phyloP scores from a whole-genome alignment of 1,140 invertebrate species.

The Stegodyphus dumicola region DNA sequence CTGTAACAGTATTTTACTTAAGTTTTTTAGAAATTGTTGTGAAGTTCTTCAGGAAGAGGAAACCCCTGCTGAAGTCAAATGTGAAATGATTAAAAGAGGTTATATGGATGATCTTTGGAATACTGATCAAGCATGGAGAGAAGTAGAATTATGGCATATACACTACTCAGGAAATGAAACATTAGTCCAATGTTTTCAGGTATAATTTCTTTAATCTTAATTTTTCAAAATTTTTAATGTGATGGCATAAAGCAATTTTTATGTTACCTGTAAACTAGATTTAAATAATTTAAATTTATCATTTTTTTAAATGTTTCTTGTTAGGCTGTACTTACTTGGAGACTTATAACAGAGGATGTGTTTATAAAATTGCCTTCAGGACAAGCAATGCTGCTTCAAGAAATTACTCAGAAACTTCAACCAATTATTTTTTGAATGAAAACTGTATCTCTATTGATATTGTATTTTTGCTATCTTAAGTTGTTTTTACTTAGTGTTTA shows the following conservation, averaged over 20 bases:
- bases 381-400: slow-evolving; percentile 62
- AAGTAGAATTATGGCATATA: slow-evolving; percentile 71
- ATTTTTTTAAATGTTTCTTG: not conserved
- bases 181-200: slow-evolving; percentile 42
- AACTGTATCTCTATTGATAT: not conserved
- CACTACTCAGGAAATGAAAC: slow-evolving; percentile 68
- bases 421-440: slow-evolving; percentile 46
- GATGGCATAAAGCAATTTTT: no score
- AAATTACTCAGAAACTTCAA: slow-evolving; percentile 56
- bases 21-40: slow-evolving; percentile 56
- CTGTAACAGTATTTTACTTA: not conserved
- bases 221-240: no score
- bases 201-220: not conserved
- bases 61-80: slow-evolving; percentile 46
- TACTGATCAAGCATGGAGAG: slow-evolving; percentile 74
- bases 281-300: not conserved
- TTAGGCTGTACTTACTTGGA: slow-evolving; percentile 58
- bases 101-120: slow-evolving; percentile 73
- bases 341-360: slow-evolving; percentile 64
- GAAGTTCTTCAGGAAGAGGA: slow-evolving; percentile 43
- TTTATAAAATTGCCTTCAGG: slow-evolving; percentile 63
- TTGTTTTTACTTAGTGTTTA: no score
- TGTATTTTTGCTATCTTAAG: no score
- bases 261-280: no score
- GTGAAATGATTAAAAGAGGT: slow-evolving; percentile 64